Conservation (phyloP, 2,113 vertebrate species). For the Phalacrocorax pelagicus region DNA sequence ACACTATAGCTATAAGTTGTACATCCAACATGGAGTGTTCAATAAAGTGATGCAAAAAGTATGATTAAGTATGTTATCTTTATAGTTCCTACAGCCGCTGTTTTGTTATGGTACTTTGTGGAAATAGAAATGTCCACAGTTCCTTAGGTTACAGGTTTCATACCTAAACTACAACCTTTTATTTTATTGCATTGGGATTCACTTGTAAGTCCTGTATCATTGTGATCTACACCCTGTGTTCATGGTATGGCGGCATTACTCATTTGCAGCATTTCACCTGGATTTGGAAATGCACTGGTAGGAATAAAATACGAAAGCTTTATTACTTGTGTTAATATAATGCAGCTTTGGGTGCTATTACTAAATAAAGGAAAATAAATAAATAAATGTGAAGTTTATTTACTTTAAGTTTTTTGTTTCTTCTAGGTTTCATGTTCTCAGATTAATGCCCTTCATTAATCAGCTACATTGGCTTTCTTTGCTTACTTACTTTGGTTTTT, state of each 20-base stretch:
- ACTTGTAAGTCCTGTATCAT: neutral
- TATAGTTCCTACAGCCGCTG: neutral
- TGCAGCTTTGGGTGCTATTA: slow-evolving; percentile 58
- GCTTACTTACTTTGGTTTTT: neutral
- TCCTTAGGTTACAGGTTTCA: neutral
- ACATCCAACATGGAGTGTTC: slow-evolving; percentile 65
- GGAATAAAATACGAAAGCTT: slow-evolving; percentile 47
- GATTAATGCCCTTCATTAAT: neutral
- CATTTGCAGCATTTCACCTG: slow-evolving; percentile 54
- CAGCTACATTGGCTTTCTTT: neutral
- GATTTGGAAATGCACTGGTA: slow-evolving; percentile 64
- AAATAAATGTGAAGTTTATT: neutral
- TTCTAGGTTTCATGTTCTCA: neutral
- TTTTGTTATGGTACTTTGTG: neutral
- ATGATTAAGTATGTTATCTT: slow-evolving; percentile 11
- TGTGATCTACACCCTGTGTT: slow-evolving; percentile 16
- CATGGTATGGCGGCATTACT: slow-evolving; percentile 12
- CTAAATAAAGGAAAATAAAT: slow-evolving; percentile 60
- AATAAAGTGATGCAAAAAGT: slow-evolving; percentile 76
- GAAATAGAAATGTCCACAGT: neutral
- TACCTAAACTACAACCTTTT: neutral
- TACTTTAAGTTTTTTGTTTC: neutral
- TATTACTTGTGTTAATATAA: slow-evolving; percentile 63
- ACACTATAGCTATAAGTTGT: slow-evolving; percentile 53
- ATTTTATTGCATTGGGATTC: neutral